Evolutionary conservation across 2,797 vertebrate species (phyloP), one percentile per base, ranked within the genome.

Genomic region (Synanceia verrucosa): DNA sequence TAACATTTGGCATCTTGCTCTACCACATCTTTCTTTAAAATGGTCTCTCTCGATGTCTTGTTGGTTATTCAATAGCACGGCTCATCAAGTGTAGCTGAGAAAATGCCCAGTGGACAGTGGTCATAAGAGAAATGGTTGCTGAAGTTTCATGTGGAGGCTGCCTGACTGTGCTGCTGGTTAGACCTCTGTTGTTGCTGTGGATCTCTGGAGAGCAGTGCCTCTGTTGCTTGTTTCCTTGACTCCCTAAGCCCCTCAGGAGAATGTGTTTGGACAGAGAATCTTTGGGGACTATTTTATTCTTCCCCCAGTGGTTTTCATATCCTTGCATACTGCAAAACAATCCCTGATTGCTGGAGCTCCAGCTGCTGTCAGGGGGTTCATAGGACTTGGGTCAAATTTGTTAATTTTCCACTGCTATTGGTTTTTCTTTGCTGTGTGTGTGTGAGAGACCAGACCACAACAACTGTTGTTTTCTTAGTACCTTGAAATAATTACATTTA

Each of bases 171-270:
- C 71, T 77, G 78, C 65, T 31, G 61, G 44, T 74, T 67, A 59
- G 61, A 65, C 70, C 55, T 76, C 43, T 81, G 83, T 82, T 79
- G 78, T 87, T 76, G 75, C 83, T 57, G 76, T 75, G 76, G 78
- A 33, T 85, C 86, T 86, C 82, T 47, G 34, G 76, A 86, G 86
- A 75, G 84, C 71, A 33, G 68, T 0, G 68, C 74, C 77, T 72
- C 67, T 90, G 91, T 90, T 89, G 67, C 79, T 88, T 33, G 90
- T 95, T 82, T 92, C 93, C 92, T 92, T 92, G 93, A 92, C 92
- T 86, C 88, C 91, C 44, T 7, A 76, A 89, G 69, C 86, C 91
- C 86, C 83, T 84, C 63, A 74, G 87, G 90, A 90, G 81, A 89
- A 82, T 84, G 78, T 91, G 84, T 93, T 94, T 90, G 82, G 81